phyloP scores from a whole-genome alignment of 37 sponge, comb jelly and placozoan genomes.

The Beroe ovata region DNA sequence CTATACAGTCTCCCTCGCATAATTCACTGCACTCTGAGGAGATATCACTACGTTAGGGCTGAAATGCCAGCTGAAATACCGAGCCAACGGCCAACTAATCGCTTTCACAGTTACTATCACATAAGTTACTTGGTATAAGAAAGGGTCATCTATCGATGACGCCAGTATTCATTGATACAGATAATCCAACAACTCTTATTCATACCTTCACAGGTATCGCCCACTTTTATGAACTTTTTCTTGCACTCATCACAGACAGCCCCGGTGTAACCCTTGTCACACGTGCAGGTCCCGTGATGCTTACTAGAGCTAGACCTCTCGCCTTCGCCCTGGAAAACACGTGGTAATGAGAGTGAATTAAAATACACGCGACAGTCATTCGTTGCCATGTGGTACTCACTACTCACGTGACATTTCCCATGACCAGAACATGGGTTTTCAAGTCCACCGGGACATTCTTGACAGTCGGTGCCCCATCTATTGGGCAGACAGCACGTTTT shows the following conservation, averaged over 20 bases:
- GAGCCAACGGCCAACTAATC: too few species aligned
- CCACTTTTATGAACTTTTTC: constrained; percentile 72
- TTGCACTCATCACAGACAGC: constrained; percentile 75
- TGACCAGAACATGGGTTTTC: constrained; percentile 78
- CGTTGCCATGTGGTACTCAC: too few species aligned
- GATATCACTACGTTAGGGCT: too few species aligned
- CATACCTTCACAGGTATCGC: constrained; percentile 54
- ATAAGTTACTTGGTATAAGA: too few species aligned
- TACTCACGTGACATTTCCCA: constrained; percentile 81
- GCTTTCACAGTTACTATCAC: too few species aligned
- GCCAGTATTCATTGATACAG: too few species aligned
- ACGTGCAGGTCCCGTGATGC: constrained; percentile 68
- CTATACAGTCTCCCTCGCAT: constrained; percentile 72
- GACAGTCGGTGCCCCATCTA: constrained; percentile 58
- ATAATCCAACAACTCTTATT: too few species aligned
- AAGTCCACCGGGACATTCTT: constrained; percentile 83
- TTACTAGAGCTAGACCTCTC: constrained; percentile 76
- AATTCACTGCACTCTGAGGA: constrained; percentile 79
- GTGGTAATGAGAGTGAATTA: too few species aligned
- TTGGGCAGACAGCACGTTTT: constrained; percentile 46
- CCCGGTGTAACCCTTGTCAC: constrained; percentile 81
- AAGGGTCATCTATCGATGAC: too few species aligned
- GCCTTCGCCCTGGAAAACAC: constrained; percentile 74
- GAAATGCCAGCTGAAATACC: too few species aligned
- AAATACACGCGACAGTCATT: too few species aligned